Percentiles rank a stretch among this genome's conserved stretches.
phyloP scores from a whole-genome alignment of 2,113 vertebrate species.

The Perca schrenkii region DNA sequence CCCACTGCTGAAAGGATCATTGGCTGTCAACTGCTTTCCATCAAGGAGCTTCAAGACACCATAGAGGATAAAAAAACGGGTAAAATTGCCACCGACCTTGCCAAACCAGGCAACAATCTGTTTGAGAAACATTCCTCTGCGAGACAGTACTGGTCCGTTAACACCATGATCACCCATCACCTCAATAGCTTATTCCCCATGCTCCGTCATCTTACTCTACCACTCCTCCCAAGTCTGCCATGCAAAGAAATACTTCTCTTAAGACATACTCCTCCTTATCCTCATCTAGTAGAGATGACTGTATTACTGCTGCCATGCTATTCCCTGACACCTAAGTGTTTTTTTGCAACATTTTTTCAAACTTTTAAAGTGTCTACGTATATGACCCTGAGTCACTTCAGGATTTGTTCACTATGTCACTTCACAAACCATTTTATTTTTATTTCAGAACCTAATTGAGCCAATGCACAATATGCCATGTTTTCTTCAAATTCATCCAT shows the following conservation, averaged over 20 bases:
- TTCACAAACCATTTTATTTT: background rate
- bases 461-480: background rate
- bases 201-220: constrained; percentile 53
- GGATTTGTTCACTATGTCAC: background rate
- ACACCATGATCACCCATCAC: constrained; percentile 67
- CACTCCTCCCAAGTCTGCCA: constrained; percentile 36
- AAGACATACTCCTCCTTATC: background rate
- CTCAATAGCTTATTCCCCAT: constrained; percentile 52
- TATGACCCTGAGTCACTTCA: background rate
- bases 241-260: constrained; percentile 21
- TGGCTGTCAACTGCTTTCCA: constrained; percentile 62
- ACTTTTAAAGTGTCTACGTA: background rate
- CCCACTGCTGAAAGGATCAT: constrained; percentile 60
- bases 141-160: constrained; percentile 71
- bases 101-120: constrained; percentile 65
- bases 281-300: constrained; percentile 32
- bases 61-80: constrained; percentile 43
- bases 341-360: constrained; percentile 15
- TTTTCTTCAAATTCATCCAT: background rate
- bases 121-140: constrained; percentile 65
- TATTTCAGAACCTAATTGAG: background rate
- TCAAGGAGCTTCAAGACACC: constrained; percentile 62
- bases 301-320: constrained; percentile 27
- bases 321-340: background rate
- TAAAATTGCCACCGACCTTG: constrained; percentile 62